Percentiles rank a stretch among this genome's conserved stretches.
Evolutionary conservation across 1,140 invertebrate species (phyloP).

Genomic region (Heterodera carotae): DNA sequence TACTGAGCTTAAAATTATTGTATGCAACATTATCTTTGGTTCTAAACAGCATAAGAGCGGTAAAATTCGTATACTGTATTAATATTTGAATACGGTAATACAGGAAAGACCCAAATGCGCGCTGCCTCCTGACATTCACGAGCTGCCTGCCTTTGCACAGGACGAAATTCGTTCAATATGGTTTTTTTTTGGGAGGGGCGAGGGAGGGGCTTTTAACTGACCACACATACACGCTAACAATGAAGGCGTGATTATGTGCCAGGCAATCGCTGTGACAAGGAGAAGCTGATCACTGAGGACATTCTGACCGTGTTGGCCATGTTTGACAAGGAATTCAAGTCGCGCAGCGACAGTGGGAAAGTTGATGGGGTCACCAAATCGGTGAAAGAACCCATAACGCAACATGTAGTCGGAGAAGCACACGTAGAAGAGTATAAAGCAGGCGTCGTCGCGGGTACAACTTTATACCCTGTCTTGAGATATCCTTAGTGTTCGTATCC

Average conservation of each 20-base stretch:
- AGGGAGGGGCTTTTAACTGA: too few species aligned
- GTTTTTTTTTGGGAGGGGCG: constrained; percentile 34
- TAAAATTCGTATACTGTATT: too few species aligned
- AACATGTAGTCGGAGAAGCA: too few species aligned
- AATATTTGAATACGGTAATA: too few species aligned
- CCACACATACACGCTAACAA: too few species aligned
- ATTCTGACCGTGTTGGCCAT: constrained; percentile 56
- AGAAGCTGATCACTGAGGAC: constrained; percentile 56
- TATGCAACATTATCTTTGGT: neutral
- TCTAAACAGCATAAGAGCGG: neutral
- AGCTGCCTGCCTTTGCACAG: constrained; percentile 56
- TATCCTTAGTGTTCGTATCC: too few species aligned
- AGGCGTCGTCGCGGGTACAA: too few species aligned
- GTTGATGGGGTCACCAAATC: neutral
- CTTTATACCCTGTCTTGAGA: too few species aligned
- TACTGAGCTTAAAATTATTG: neutral
- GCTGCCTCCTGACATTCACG: constrained; percentile 48
- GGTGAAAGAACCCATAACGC: neutral
- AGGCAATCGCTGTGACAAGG: constrained; percentile 52
- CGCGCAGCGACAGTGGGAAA: neutral
- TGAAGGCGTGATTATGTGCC: constrained; percentile 57
- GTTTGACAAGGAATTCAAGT: constrained; percentile 54
- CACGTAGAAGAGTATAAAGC: too few species aligned
- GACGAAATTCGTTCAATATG: constrained; percentile 55
- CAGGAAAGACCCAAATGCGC: constrained; percentile 46